These are phyloP conservation scores for Crotophaga sulcirostris DNA, from an alignment of 2,113 vertebrate species.

Conservation along the genomic window DNA sequence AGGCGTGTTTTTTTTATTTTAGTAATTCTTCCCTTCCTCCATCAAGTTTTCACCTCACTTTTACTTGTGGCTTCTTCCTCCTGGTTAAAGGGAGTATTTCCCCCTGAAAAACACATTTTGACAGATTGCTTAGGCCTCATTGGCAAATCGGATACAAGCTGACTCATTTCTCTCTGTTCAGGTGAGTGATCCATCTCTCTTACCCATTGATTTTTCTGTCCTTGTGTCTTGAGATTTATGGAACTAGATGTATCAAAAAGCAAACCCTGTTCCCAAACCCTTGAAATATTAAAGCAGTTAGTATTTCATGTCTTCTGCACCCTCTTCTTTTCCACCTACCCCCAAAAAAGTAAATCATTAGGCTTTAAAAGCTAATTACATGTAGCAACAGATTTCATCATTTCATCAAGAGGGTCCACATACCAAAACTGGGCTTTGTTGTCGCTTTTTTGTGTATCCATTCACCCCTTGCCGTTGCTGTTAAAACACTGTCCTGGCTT, in stretches of 20 bases:
- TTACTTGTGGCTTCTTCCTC: background rate
- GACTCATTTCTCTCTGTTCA: background rate
- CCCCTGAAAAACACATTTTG: background rate
- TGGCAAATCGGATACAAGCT: background rate
- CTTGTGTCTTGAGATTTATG: conserved; percentile 58
- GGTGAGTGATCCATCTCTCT: conserved; percentile 33
- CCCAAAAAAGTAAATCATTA: background rate
- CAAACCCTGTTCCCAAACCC: conserved; percentile 22
- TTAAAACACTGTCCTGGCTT: background rate
- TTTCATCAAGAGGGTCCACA: background rate
- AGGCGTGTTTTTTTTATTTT: background rate
- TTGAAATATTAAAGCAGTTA: conserved; percentile 37
- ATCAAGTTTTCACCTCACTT: background rate
- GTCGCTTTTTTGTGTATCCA: background rate
- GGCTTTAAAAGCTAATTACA: background rate
- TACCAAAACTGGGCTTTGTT: background rate
- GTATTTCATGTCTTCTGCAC: conserved; percentile 18
- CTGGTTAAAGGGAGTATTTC: background rate
- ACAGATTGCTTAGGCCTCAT: background rate
- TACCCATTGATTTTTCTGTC: conserved; percentile 65
- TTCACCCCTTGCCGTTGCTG: background rate
- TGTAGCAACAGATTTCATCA: background rate
- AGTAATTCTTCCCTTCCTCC: background rate
- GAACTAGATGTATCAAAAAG: conserved; percentile 1
- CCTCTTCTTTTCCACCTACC: background rate